Base-by-base conservation (phyloP, 2,797 vertebrate genomes). In the Crocodylus rhombifer region DNA sequence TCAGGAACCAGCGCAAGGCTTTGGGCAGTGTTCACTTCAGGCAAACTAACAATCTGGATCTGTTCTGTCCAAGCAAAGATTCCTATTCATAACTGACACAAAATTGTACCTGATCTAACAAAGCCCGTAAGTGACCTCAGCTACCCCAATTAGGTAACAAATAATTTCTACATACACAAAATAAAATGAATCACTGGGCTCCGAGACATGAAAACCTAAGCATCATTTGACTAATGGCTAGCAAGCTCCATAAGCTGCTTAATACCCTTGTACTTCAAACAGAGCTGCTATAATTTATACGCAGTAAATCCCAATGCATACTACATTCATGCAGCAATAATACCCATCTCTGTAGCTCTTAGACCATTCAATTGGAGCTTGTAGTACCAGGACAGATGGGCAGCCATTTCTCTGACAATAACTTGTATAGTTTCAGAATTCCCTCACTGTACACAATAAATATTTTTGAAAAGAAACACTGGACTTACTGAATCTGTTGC, bases 401-500 rank as follows among this genome's bases (percentile, higher is more conserved):
- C 25, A 73, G 23, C 21, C 4, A 20, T 51, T 33, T 51, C 69
- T 73, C 36, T 73, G 33, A 51, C 10, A 23, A 42, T 7, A 36
- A 6, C 33, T 36, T 36, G 33, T 36, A 36, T 36, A 51, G 21
- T 15, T 73, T 16, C 14, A 7, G 14, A 11, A 26, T 73, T 33
- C 21, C 30, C 36, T 16, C 2, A 23, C 33, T 51, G 33, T 42
- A 14, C 14, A 14, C 51, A 73, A 51, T 36, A 42, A 36, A 14
- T 25, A 51, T 73, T 51, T 42, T 42, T 15, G 14, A 73, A 42
- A 73, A 36, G 56, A 3, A 60, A 36, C 15, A 23, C 25, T n/a
- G 28, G 76, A 88, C 98, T 98, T 97, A 99, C 99, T 42, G 98
- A 92, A 94, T 97, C 98, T 17, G 98, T 97, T 97, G 99, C 98